Base-by-base conservation (phyloP, 2,797 vertebrate species). In the Typhlichthys subterraneus region DNA sequence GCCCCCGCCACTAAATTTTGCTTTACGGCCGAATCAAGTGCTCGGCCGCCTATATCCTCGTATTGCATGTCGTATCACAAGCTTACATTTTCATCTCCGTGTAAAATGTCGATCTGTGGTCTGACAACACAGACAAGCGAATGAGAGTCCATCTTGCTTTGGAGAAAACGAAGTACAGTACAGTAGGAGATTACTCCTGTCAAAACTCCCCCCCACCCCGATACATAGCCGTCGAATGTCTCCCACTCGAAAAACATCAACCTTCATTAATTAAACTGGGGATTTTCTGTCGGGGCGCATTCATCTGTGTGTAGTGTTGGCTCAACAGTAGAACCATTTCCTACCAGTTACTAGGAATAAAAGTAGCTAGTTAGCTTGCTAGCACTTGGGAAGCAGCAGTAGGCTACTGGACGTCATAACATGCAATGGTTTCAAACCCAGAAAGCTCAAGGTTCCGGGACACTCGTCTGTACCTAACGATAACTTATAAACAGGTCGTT, bases 121-220 rank as follows among this genome's bases (percentile, higher is more conserved):
- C 90, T 94, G 95, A 95, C 94, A 94, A 96, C 94, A 94, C 93
- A 93, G 92, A 92, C 91, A 83, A 91, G 89, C 89, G 91, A 91
- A 77, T 79, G 92, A 95, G 96, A 97, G 95, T 97, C 96, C 96
- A 98, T 98, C 95, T 98, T 98, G 96, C 95, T 94, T 95, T 83
- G 92, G 91, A 76, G 75, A 88, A 90, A 85, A 90, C 72, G 83
- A 90, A 94, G 93, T 94, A 87, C 87, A 93, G 94, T 77, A 78
- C 63, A 73, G 77, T 48, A 70, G 67, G 69, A 94, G 91, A 91
- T 93, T 89, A 90, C 91, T 91, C 87, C 87, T 90, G 93, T 92
- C 93, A 88, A 94, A 94, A 86, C 83, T 82, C 79, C 87, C 38
- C 38, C 38, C 38, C 38, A 92, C 88, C 75, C 83, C 88, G 70